Percentiles rank a stretch among this genome's conserved stretches.
Evolutionary conservation across 2,113 vertebrate species (phyloP).

Genomic region (Chaenocephalus aceratus): DNA sequence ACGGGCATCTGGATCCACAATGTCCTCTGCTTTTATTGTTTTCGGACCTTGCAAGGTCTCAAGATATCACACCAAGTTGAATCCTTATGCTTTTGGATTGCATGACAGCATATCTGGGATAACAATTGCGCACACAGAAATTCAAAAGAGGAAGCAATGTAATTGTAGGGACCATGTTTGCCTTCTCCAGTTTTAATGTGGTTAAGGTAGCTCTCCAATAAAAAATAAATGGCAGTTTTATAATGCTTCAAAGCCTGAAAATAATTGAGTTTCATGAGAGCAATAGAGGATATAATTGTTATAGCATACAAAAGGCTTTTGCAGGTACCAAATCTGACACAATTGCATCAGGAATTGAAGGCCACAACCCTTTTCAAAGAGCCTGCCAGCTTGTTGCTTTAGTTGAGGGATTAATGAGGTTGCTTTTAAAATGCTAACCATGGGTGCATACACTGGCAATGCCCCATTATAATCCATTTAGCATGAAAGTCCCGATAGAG

Average conservation of each 20-base stretch:
- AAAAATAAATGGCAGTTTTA: slow-evolving; percentile 16
- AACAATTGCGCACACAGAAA: neutral
- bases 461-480: neutral
- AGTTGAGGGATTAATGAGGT: neutral
- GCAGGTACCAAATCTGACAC: slow-evolving; percentile 24
- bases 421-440: slow-evolving; percentile 1
- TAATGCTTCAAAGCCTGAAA: slow-evolving; percentile 7
- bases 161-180: neutral
- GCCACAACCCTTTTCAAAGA: neutral
- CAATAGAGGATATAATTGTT: slow-evolving; percentile 12
- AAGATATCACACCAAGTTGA: neutral
- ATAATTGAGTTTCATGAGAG: neutral
- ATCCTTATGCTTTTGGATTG: neutral
- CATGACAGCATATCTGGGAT: neutral
- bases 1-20: neutral
- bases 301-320: slow-evolving; percentile 3
- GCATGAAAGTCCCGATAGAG: neutral
- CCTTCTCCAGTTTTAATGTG: neutral
- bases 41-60: slow-evolving; percentile 20
- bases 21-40: slow-evolving; percentile 12
- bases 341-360: slow-evolving; percentile 19
- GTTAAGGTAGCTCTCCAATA: neutral
- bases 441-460: neutral
- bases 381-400: neutral
- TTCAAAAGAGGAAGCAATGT: neutral